Evolutionary conservation across 2,797 vertebrate genomes (phyloP).

Genomic region (Pristis pectinata): DNA sequence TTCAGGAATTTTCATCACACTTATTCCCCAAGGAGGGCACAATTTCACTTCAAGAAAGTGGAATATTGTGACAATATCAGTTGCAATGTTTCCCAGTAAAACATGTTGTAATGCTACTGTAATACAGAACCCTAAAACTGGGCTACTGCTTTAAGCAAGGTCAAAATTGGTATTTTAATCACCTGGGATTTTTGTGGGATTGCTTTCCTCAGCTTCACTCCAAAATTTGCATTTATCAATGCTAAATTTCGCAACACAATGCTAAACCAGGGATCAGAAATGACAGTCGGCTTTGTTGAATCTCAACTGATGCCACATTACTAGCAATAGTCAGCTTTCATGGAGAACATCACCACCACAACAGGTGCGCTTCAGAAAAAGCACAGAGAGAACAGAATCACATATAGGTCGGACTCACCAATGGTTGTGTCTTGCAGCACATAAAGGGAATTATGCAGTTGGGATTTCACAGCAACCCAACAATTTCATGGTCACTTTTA

Average conservation of each 20-base stretch:
- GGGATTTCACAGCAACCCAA: neutral
- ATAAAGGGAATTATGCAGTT: neutral
- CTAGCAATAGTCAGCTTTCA: neutral
- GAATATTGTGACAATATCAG: neutral
- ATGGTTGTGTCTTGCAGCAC: neutral
- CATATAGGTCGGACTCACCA: neutral
- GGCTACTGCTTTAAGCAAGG: neutral
- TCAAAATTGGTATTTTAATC: neutral
- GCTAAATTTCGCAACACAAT: neutral
- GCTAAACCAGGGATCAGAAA: neutral
- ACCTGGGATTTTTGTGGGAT: neutral
- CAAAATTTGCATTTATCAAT: neutral
- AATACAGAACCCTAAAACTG: neutral
- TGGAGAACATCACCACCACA: too few relatives aligned
- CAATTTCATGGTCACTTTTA: neutral
- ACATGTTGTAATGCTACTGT: neutral
- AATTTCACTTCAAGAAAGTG: conserved; percentile 54
- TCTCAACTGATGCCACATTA: neutral
- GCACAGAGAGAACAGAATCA: neutral
- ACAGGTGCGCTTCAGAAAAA: neutral
- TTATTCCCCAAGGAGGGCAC: conserved; percentile 47
- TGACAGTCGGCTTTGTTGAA: neutral
- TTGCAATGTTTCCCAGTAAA: neutral
- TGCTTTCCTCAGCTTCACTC: neutral
- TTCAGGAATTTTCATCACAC: conserved; percentile 42